These are phyloP conservation scores for Diarsia mendica DNA, from an alignment of 2,888 invertebrate genomes.

Conservation along the genomic window DNA sequence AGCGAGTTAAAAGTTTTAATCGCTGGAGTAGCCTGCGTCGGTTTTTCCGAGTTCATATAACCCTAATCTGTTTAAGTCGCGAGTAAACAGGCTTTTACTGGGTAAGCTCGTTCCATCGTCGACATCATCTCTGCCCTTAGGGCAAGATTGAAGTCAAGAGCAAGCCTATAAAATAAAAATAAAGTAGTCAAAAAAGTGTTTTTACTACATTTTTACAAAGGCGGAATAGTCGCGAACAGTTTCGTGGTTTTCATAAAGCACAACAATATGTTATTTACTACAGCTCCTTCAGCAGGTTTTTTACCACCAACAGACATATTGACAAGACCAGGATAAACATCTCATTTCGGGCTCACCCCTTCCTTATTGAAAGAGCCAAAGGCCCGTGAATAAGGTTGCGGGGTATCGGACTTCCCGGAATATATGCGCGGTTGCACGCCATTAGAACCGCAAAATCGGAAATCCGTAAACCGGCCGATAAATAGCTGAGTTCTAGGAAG, in stretches of 20 bases:
- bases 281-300: not conserved
- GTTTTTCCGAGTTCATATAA: too few species aligned
- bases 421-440: slow-evolving; percentile 4
- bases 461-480: slow-evolving; percentile 9
- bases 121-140: too few species aligned
- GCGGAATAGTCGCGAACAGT: not conserved
- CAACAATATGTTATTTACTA: not conserved
- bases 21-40: too few species aligned
- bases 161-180: too few species aligned
- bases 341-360: not conserved
- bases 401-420: slow-evolving; percentile 2
- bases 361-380: slow-evolving; percentile 9
- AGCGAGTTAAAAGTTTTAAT: not conserved
- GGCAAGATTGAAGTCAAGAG: too few species aligned
- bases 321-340: not conserved
- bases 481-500: not conserved
- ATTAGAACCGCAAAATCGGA: not conserved
- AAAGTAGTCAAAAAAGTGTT: not conserved
- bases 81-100: too few species aligned
- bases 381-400: slow-evolving; percentile 13
- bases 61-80: too few species aligned
- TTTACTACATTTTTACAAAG: not conserved
- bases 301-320: not conserved
- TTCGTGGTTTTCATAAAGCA: not conserved
- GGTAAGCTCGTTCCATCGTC: too few species aligned